Evolutionary conservation across 2,888 invertebrate species (phyloP), one percentile per base, ranked within the genome.

Genomic region (Eristalinus sepulchralis): DNA sequence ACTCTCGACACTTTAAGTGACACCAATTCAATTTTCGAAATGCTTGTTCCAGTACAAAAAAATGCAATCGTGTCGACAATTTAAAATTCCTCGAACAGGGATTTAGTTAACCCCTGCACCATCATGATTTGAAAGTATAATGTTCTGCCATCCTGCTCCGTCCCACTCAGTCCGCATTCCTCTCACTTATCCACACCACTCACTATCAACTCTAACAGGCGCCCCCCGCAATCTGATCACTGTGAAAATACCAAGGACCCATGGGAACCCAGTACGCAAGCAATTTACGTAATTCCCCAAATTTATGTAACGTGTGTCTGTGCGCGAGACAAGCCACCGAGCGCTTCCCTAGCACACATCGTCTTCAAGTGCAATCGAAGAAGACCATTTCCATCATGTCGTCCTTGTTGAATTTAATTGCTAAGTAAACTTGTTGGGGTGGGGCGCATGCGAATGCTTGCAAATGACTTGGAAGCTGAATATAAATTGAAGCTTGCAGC

Each of bases 351-450:
- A n/a, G n/a, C n/a, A n/a, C n/a, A 27, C 22, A 67, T 39, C 39
- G 63, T 59, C 47, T 63, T 53, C 33, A 36, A 36, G 34, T 71
- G 71, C 80, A 80, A 70, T 59, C 20, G 73, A 79, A 70, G 83
- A 68, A 75, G 80, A 76, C 71, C 75, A 24, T 10, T 79, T 68
- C 79, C 79, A 79, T 83, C 79, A 53, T 55, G 59, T 64, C 59
- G 17, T 84, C 60, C 60, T 79, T 36, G 83, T 80, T 59, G 68
- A 79, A 83, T 75, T 72, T 63, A 55, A 75, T 55, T 75, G 36
- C 63, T 31, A 13, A 57, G 64, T 34, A 34, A 67, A 22, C 34
- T 62, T 53, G 22, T 34, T 31, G n/a, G 63, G 63, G 63, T 39
- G 64, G 39, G 39, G 22, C 24, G 59, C 10, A 68, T 31, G 27